A percentile compares a stretch with the other conserved stretches of the same genome.
These are phyloP conservation scores for Ianthella basta DNA, from an alignment of 37 sponge, comb jelly and placozoan genomes.

Conservation along the genomic window DNA sequence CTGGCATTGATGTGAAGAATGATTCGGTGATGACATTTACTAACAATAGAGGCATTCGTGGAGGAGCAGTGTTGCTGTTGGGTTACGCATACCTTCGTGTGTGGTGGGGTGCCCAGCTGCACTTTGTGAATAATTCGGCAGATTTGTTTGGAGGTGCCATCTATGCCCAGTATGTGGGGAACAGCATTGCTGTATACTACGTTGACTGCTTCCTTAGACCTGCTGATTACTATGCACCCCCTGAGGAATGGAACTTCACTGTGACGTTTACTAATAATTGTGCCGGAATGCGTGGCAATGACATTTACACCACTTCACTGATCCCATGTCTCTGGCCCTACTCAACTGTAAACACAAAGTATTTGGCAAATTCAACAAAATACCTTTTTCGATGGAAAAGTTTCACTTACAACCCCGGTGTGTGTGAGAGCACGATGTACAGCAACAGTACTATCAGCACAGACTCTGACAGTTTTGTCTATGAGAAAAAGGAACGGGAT, in stretches of 20 bases:
- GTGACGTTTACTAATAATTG: conserved; percentile 43
- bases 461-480: conserved; percentile 6
- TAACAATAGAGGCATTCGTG: conserved; percentile 38
- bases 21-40: not conserved
- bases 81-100: conserved; percentile 45
- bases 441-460: conserved; percentile 40
- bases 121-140: conserved; percentile 42
- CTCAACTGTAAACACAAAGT: not conserved
- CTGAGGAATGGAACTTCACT: conserved; percentile 38
- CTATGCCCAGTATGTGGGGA: conserved; percentile 47
- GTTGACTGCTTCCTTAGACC: conserved; percentile 61
- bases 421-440: not conserved
- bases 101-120: not conserved
- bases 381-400: conserved; percentile 28
- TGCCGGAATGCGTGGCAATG: conserved; percentile 22
- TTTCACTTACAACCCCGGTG: not conserved
- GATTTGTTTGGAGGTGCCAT: conserved; percentile 54
- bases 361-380: not conserved
- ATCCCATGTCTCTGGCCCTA: conserved; percentile 41
- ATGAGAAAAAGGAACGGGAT: not conserved
- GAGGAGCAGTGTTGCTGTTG: conserved; percentile 49
- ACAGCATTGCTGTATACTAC: conserved; percentile 16
- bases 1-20: conserved; percentile 23
- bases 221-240: conserved; percentile 12
- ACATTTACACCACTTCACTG: conserved; percentile 54